These are phyloP conservation scores for Glyphotaelius pellucidus DNA, from an alignment of 2,888 invertebrate species.

Conservation along the genomic window DNA sequence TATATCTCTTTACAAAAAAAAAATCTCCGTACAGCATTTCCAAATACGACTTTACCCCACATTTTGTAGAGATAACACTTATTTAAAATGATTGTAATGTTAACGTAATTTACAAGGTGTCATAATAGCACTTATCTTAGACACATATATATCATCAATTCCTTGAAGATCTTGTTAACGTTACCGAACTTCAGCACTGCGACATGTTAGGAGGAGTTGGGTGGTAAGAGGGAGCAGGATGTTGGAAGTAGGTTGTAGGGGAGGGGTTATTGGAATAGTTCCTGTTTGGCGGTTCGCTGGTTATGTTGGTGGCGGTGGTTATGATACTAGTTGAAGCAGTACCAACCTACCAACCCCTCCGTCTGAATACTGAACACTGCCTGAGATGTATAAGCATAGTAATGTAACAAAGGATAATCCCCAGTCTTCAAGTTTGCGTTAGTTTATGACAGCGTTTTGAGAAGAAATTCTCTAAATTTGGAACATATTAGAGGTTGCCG, in stretches of 20 bases:
- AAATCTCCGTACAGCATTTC: too few relatives aligned
- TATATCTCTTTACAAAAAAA: too few relatives aligned
- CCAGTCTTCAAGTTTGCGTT: not conserved
- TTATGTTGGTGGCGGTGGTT: not conserved
- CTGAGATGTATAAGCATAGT: not conserved
- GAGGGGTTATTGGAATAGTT: not conserved
- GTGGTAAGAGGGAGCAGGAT: not conserved
- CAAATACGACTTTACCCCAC: too few relatives aligned
- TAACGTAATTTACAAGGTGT: not conserved
- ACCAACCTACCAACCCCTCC: not conserved
- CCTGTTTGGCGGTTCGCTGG: not conserved
- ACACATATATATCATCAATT: not conserved
- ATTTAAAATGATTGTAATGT: not conserved
- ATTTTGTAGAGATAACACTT: too few relatives aligned
- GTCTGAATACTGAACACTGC: not conserved
- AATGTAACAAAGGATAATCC: not conserved
- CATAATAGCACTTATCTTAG: not conserved
- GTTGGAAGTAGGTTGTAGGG: not conserved
- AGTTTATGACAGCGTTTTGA: not conserved
- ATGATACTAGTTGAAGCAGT: not conserved
- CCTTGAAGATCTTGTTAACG: not conserved
- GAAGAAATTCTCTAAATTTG: not conserved
- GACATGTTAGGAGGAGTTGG: not conserved
- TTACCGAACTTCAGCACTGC: not conserved
- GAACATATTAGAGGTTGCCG: not conserved